Evolutionary conservation across 1,140 invertebrate genomes (phyloP), one percentile per base, ranked within the genome.

Genomic region (Trialeurodes vaporariorum): DNA sequence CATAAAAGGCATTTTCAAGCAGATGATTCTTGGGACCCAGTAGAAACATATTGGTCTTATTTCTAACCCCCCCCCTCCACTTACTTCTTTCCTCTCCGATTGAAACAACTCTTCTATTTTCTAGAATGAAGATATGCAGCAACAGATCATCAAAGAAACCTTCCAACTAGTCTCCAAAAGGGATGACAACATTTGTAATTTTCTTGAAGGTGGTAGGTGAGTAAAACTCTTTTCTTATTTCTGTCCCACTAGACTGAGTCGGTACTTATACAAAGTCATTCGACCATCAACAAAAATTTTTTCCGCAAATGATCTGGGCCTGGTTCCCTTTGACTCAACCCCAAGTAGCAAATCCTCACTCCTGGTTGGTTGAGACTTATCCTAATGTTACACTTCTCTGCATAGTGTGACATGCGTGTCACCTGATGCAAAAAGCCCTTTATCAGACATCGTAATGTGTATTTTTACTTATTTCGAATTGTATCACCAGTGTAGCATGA

Each of bases 181-280:
- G 73, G 97, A 99, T 80, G 98, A 99, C 76, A 98, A 98, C 84
- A 96, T 99, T 5, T 99, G 97, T 78, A 99, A 99, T 84, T 99
- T 99, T 81, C 81, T 99, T 60, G 97, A 99, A 84, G 97, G 97
- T 58, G 97, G 96, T 77, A 95, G 91, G 90, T 94, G 81, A 77
- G 77, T 75, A 66, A 63, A 67, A 61, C 58, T 67, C n/a, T 13
- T 25, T 40, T 2, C 9, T 63, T 63, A 63, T 23, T 13, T 61
- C 25, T 9, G 22, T 11, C 60, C 5, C 5, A 11, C 5, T 11
- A 9, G 5, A 11, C 60, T 61, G 5, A 11, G 22, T 11, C 5
- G 11, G 5, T 61, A 11, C n/a, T 61, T n/a, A n/a, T n/a, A n/a
- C n/a, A n/a, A n/a, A n/a, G n/a, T n/a, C n/a, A n/a, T n/a, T n/a